These are phyloP conservation scores for Xyliphius kryptos DNA, from an alignment of 2,113 vertebrate genomes.

Conservation along the genomic window DNA sequence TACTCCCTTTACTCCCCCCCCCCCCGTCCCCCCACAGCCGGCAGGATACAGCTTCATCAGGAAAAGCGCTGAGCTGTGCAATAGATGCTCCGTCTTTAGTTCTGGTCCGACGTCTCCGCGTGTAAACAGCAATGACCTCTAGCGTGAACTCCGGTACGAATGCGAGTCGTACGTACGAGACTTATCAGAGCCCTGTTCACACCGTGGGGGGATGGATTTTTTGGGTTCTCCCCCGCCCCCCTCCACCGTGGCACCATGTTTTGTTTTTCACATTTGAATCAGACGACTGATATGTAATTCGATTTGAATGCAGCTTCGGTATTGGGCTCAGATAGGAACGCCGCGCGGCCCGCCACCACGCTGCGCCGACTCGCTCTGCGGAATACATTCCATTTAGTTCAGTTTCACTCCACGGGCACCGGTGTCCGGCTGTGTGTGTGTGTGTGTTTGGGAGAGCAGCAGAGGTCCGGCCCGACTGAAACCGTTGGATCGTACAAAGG, in stretches of 20 bases:
- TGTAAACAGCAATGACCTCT: constrained; percentile 43
- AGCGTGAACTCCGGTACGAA: constrained; percentile 30
- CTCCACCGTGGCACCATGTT: too few relatives aligned
- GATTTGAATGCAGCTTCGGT: not conserved
- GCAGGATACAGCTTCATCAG: constrained; percentile 77
- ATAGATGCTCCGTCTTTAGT: constrained; percentile 44
- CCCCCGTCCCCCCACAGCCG: constrained; percentile 59
- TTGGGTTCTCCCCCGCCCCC: too few relatives aligned
- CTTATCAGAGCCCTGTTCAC: too few relatives aligned
- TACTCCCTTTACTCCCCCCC: too few relatives aligned
- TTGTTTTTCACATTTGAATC: not conserved
- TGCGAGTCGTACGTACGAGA: constrained; percentile 23
- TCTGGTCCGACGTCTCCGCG: constrained; percentile 24
- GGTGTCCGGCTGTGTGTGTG: constrained; percentile 32
- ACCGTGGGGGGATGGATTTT: too few relatives aligned
- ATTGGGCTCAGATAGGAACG: not conserved
- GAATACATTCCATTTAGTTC: constrained; percentile 29
- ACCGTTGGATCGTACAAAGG: constrained; percentile 25
- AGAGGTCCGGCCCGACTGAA: constrained; percentile 10
- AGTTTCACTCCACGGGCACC: constrained; percentile 28
- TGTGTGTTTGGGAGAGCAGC: constrained; percentile 35
- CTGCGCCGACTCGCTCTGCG: not conserved
- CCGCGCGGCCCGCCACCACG: not conserved
- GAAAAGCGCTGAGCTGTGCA: constrained; percentile 78
- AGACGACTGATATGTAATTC: constrained; percentile 29